A percentile compares a stretch with the other conserved stretches of the same genome.
These are phyloP conservation scores for Hemichromis elongatus DNA, from an alignment of 2,113 vertebrate species.

Conservation along the genomic window DNA sequence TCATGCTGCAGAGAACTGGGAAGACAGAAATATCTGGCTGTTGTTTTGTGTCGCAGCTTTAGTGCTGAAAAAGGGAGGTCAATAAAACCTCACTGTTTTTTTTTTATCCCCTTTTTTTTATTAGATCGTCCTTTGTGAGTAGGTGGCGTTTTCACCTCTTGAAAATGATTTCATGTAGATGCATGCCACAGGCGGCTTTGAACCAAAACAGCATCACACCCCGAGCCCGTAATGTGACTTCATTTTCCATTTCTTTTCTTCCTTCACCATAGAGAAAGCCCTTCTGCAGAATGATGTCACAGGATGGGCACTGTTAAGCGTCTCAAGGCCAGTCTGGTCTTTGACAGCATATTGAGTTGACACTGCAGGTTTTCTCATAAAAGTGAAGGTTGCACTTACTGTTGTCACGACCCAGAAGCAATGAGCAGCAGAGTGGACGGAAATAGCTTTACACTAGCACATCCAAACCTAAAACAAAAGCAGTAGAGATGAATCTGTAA, in stretches of 20 bases:
- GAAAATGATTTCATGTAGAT: slow-evolving; percentile 18
- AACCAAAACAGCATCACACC: slow-evolving; percentile 12
- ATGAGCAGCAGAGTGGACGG: not conserved
- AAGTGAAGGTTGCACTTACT: not conserved
- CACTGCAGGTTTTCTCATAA: not conserved
- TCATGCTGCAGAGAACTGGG: not conserved
- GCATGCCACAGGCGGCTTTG: not conserved
- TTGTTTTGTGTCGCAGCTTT: not conserved
- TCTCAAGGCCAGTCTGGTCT: not conserved
- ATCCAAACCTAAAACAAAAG: not conserved
- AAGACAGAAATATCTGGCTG: not conserved
- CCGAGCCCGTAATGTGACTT: slow-evolving; percentile 25
- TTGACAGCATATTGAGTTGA: not conserved
- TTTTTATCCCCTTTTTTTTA: rapidly evolving
- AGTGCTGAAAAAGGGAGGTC: not conserved
- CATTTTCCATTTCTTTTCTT: slow-evolving; percentile 6
- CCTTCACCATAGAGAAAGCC: slow-evolving; percentile 16
- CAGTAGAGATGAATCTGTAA: not conserved
- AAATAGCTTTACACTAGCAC: not conserved
- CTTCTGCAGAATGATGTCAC: slow-evolving; percentile 6
- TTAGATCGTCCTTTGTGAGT: not conserved
- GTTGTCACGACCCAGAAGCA: not conserved
- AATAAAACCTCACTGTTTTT: not conserved
- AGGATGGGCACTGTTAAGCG: not conserved
- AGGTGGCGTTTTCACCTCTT: not conserved